Evolutionary conservation across 2,113 vertebrate species (phyloP), one percentile per base, ranked within the genome.

Genomic region (Cromileptes altivelis): DNA sequence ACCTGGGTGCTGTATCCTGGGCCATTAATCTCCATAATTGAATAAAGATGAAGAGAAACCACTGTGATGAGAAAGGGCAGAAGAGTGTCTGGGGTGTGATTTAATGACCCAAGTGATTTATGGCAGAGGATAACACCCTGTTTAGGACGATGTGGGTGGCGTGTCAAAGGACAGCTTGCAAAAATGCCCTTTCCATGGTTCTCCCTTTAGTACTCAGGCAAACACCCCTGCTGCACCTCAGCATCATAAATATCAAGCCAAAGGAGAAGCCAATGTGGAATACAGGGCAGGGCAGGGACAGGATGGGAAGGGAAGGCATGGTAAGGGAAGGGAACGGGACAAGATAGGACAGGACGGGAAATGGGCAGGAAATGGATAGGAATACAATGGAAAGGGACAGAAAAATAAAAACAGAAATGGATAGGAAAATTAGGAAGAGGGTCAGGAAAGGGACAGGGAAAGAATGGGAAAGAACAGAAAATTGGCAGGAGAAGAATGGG

Each of bases 21-120:
- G 65, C 77, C 83, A 91, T 93, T 93, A 85, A 93, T 92, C 88
- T 85, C 65, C 70, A 71, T 90, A 92, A 93, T 86, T 91, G 90
- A 94, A 93, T 93, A 90, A 93, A 94, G 85, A 91, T 93, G 92
- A 92, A 90, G 91, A 82, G 88, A 85, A 81, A 67, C 72, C 67
- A 70, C 85, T 78, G 91, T 68, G 92, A 89, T 92, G 92, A 87
- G 85, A 94, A 93, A 94, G 87, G 88, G 70, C 90, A 92, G 85
- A 67, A 75, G 80, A 91, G 82, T 76, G 86, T 94, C 89, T 88
- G 77, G 81, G 58, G 88, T 89, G 86, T 84, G 88, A 92, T 93
- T 93, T 86, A 94, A 79, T 78, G 80, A 89, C 88, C 90, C 55
- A 15, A 63, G 78, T 91, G 93, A 96, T 95, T 96, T 94, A 92